Evolutionary conservation across 2,797 vertebrate species (phyloP).

Genomic region (Prionace glauca): DNA sequence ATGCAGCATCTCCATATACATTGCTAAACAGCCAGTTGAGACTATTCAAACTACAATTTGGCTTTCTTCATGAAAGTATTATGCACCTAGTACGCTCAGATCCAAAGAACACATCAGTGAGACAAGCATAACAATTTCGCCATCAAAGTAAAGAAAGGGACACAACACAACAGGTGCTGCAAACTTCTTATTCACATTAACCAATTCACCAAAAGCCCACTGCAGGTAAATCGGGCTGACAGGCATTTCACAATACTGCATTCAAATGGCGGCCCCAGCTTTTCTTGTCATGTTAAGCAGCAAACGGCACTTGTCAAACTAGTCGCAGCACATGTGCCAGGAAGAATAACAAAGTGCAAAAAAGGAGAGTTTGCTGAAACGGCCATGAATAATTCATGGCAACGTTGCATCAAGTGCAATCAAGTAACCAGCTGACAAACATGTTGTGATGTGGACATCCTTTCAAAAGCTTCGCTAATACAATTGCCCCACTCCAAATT

Average conservation of each 20-base stretch:
- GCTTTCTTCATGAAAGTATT: constrained; percentile 27
- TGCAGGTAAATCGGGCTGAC: constrained; percentile 37
- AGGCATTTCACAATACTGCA: constrained; percentile 37
- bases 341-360: constrained; percentile 29
- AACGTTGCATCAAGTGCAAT: background rate
- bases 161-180: constrained; percentile 36
- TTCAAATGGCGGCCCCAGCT: constrained; percentile 21
- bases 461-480: background rate
- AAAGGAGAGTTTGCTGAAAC: constrained; percentile 11
- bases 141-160: constrained; percentile 33
- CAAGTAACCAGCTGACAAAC: constrained; percentile 36
- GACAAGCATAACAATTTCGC: constrained; percentile 26
- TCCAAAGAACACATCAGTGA: constrained; percentile 28
- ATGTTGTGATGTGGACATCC: constrained; percentile 22
- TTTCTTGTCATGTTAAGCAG: constrained; percentile 36
- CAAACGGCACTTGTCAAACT: constrained; percentile 30
- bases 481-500: background rate
- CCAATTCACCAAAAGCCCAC: constrained; percentile 23
- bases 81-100: constrained; percentile 20
- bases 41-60: constrained; percentile 26
- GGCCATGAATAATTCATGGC: constrained; percentile 23
- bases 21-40: constrained; percentile 20
- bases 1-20: background rate
- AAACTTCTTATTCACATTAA: constrained; percentile 22
- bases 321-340: constrained; percentile 22